Percentiles rank a stretch among this genome's conserved stretches.
Conservation (phyloP, 2,113 vertebrate genomes). For the Melozone crissalis region DNA sequence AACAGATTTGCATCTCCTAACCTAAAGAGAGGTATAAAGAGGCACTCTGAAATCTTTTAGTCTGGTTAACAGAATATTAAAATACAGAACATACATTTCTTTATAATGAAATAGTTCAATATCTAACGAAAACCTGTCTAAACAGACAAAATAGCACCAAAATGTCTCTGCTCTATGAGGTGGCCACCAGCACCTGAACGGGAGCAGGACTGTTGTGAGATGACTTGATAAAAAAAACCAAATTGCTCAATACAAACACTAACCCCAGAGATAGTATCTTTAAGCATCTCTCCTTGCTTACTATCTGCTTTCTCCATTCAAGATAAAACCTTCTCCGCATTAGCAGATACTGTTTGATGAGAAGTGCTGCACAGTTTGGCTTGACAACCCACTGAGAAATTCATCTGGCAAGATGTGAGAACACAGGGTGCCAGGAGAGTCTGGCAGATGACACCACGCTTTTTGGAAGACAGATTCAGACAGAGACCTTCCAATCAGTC, state of each 20-base stretch:
- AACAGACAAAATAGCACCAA: conserved; percentile 43
- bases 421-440: background rate
- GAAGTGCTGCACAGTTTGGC: background rate
- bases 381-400: background rate
- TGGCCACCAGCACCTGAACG: background rate
- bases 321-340: background rate
- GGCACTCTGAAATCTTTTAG: background rate
- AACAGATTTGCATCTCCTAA: background rate
- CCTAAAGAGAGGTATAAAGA: background rate
- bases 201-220: background rate
- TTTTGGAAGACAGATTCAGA: background rate
- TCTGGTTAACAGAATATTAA: background rate
- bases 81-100: background rate
- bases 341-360: background rate
- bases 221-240: background rate
- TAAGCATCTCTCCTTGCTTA: background rate
- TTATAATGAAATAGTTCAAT: background rate
- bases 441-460: background rate
- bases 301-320: background rate
- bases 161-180: background rate
- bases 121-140: background rate
- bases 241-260: background rate
- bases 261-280: background rate
- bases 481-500: background rate
- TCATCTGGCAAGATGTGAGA: background rate